Evolutionary conservation across 2,888 invertebrate genomes (phyloP), one percentile per base, ranked within the genome.

Genomic region (Drosophila flavopinicola): DNA sequence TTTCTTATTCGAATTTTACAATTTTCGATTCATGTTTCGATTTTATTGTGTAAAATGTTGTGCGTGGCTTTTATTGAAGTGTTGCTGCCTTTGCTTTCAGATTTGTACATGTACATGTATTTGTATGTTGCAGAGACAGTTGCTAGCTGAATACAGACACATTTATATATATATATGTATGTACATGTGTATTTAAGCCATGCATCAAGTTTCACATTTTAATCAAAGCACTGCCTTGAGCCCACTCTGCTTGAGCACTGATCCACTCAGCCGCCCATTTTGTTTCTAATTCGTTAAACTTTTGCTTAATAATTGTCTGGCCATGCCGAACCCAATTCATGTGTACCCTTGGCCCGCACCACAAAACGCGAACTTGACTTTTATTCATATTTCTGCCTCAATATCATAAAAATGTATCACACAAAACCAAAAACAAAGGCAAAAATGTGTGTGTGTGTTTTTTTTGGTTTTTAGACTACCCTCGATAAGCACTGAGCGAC

Each of bases 261-360:
- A 25, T 38, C 33, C 59, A 78, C 53, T 54, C 78, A 45, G 53
- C 41, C 63, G 58, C 51, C 58, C 45, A 30, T 84, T 80, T 82
- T 78, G 63, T 84, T 84, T 84, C 79, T 87, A 84, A 84, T 84
- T 84, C 83, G 84, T 83, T 86, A 84, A 84, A 87, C 88, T 87
- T 87, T 84, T 84, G 87, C 77, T 70, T 85, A 74, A 85, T 87
- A 87, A 84, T 84, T 87, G 86, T 87, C 84, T 89, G 88, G 84
- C 77, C 71, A 68, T 51, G 70, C 63, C 71, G 75, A 74, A 74
- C 71, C 57, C 71, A 68, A 68, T 68, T 74, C 27, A 53, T 71
- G 56, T 52, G 48, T 70, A 45, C 17, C 58, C 53, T 38, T 33
- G 13, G 3, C 13, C 9, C 39, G 27, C 20, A 35, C 33, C n/a